Conservation (phyloP, 2,888 invertebrate genomes). For the Nemotelus nigrinus region DNA sequence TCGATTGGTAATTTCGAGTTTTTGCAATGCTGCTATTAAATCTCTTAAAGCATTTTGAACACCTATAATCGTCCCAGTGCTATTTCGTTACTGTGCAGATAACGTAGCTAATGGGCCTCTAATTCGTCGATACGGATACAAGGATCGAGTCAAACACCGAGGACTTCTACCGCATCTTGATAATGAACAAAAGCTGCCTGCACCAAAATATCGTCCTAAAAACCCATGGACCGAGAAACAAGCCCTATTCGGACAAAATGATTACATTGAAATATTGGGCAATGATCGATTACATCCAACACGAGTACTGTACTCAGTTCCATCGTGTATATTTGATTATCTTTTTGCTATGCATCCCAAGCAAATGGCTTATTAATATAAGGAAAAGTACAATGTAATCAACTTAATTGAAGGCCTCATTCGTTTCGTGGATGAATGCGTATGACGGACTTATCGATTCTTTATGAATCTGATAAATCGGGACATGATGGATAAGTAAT, state of each 20-base stretch:
- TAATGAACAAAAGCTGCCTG: conserved; percentile 68
- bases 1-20: conserved; percentile 35
- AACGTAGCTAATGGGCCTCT: conserved; percentile 70
- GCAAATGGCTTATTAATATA: too few relatives aligned
- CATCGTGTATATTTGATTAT: conserved; percentile 93
- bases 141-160: conserved; percentile 72
- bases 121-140: conserved; percentile 76
- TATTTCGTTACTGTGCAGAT: conserved; percentile 63
- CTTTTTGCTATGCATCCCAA: too few relatives aligned
- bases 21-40: conserved; percentile 14
- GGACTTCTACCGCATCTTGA: conserved; percentile 77
- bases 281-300: conserved; percentile 84
- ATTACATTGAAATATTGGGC: conserved; percentile 96
- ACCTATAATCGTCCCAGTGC: conserved; percentile 45
- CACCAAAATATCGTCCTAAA: conserved; percentile 77
- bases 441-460: too few relatives aligned
- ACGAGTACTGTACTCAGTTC: conserved; percentile 84
- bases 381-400: too few relatives aligned
- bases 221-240: conserved; percentile 80
- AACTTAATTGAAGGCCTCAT: too few relatives aligned
- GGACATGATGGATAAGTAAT: too few relatives aligned
- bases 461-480: too few relatives aligned
- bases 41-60: conserved; percentile 38
- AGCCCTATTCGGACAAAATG: conserved; percentile 94
- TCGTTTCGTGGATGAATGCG: too few relatives aligned